phyloP scores from a whole-genome alignment of 2,113 vertebrate genomes.

The Abramis brama region DNA sequence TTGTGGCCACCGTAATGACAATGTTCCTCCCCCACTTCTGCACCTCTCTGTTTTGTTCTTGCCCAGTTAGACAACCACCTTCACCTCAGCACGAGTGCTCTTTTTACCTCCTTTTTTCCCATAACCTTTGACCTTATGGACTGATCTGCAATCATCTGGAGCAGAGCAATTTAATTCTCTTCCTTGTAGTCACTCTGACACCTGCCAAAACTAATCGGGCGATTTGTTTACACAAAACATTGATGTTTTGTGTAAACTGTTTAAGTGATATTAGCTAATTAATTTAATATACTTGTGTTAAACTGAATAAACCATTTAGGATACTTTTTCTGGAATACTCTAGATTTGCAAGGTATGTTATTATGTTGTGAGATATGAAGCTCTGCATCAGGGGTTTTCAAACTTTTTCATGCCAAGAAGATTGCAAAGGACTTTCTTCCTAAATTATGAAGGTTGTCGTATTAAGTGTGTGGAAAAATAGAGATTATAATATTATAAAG shows the following conservation, averaged over 20 bases:
- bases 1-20: conserved; percentile 53
- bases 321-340: not conserved
- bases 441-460: not conserved
- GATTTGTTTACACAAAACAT: conserved; percentile 29
- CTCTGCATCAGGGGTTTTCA: no score
- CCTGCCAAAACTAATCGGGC: conserved; percentile 4
- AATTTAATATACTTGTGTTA: not conserved
- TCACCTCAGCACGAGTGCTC: conserved; percentile 63
- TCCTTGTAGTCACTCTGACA: conserved; percentile 37
- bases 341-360: not conserved
- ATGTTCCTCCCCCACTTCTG: conserved; percentile 40
- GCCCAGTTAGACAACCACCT: conserved; percentile 58
- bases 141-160: conserved; percentile 66
- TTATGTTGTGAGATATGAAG: not conserved
- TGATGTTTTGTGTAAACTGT: not conserved
- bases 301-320: not conserved
- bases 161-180: conserved; percentile 55
- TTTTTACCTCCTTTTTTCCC: conserved; percentile 67
- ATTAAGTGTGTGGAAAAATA: not conserved
- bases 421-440: not conserved
- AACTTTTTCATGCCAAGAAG: no score
- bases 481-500: not conserved
- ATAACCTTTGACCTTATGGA: conserved; percentile 67
- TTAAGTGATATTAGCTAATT: not conserved
- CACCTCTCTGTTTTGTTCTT: conserved; percentile 50